Evolutionary conservation across 1,140 invertebrate genomes (phyloP), one percentile per base, ranked within the genome.

Genomic region (Aphaenogaster floridana): DNA sequence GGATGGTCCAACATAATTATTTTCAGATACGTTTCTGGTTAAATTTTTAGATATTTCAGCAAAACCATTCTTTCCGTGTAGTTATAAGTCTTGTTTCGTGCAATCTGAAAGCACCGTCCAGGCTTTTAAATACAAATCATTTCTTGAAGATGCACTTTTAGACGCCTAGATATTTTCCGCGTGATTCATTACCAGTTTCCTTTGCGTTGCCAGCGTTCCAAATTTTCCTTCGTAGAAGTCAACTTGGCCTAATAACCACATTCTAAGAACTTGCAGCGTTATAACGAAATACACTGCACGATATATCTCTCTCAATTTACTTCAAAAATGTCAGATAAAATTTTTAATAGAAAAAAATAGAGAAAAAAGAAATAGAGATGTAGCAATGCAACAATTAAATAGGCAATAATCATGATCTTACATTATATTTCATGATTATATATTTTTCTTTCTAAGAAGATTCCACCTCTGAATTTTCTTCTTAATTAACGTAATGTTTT

Each of bases 81-180:
- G 21, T 28, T 28, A 28, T 57, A 11, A 34, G 11, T 28, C 28
- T 61, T 61, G 13, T 61, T 34, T 61, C 13, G n/a, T 21, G n/a
- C n/a, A 13, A 76, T 59, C 63, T 4, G 13, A 54, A 39, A 54
- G 7, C 7, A 54, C 13, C 2, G 7, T 0, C 2, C 6, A 39
- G 54, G 13, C 36, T 76, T 57, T 21, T 11, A 59, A 39, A 28
- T 59, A 13, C 15, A 28, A 45, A 42, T 28, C 21, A 9, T 28
- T 80, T 52, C 36, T 39, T 42, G 36, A 13, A 42, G 50, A 42
- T 68, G 9, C 48, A 52, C 8, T 42, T 77, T 61, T 39, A 61
- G 63, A 68, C 45, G 9, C 61, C 17, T 48, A 79, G n/a, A 80
- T 80, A 80, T 80, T 42, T 54, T 5, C 13, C n/a, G 17, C 42